Evolutionary conservation across 2,113 vertebrate species (phyloP), one percentile per base, ranked within the genome.

Genomic region (Platichthys stellatus): DNA sequence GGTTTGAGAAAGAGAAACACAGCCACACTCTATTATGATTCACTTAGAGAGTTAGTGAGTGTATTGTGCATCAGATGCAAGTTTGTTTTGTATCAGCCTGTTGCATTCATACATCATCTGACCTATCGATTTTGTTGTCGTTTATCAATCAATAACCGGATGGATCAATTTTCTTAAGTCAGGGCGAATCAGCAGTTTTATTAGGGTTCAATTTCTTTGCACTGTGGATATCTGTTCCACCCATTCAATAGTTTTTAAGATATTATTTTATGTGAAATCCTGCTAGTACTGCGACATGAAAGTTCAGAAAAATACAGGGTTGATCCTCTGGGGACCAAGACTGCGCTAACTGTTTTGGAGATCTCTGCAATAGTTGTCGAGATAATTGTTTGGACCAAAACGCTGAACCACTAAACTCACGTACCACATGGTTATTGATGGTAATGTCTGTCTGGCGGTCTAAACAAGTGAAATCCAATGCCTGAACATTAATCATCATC

Each of bases 61-160:
- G 21, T 61, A 74, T 69, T 65, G 69, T 62, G 72, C 76, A 83
- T 83, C 74, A 75, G 72, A 90, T 73, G 43, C 38, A 87, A 81
- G 79, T 90, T 78, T 83, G 78, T 82, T 81, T 80, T 74, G 12
- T 73, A 35, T 13, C 31, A 14, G 61, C 35, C 65, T 69, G 56
- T 83, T 81, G 61, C n/a, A 21, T 80, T 76, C 83, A 88, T 89
- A 84, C 80, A 76, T 88, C 81, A 59, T 80, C 82, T 38, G 45
- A 85, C 74, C 47, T 64, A 83, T 87, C 83, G 78, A 68, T 59
- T 82, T 88, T 18, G 78, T 83, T 80, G 72, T 14, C 73, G 77
- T 53, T 45, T 28, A 76, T 82, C 69, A 70, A 72, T 76, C 72
- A 81, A 67, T 70, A 13, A 43, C 45, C 56, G 63, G 74, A 77